These are phyloP conservation scores for Acrocephalus arundinaceus DNA, from an alignment of 2,113 vertebrate genomes.

Conservation along the genomic window DNA sequence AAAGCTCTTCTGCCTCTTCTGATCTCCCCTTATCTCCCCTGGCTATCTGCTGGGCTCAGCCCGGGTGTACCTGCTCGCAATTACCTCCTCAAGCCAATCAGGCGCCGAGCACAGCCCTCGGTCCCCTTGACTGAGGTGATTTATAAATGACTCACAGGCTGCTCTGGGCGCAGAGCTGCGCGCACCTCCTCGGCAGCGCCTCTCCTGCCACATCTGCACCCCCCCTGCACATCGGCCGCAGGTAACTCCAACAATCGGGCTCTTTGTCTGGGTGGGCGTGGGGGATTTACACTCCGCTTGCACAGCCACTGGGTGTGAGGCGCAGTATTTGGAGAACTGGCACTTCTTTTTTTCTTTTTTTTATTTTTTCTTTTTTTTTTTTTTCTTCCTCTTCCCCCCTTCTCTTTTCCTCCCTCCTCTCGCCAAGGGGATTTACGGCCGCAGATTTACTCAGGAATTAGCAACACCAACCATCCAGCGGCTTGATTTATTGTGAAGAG, in stretches of 20 bases:
- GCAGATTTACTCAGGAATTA: slow-evolving; percentile 60
- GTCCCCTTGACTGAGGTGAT: slow-evolving; percentile 77
- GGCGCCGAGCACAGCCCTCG: slow-evolving; percentile 71
- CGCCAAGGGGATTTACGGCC: slow-evolving; percentile 20
- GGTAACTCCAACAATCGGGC: slow-evolving; percentile 69
- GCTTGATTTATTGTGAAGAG: slow-evolving; percentile 43
- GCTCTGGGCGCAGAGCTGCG: slow-evolving; percentile 69
- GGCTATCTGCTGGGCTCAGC: slow-evolving; percentile 79
- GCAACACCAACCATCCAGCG: neutral
- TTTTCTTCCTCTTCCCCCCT: rapidly evolving
- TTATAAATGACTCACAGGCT: slow-evolving; percentile 82
- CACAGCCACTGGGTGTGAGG: slow-evolving; percentile 64
- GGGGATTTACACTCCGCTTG: slow-evolving; percentile 56
- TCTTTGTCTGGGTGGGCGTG: slow-evolving; percentile 71
- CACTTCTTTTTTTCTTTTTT: neutral
- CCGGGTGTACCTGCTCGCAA: slow-evolving; percentile 75
- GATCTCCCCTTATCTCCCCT: slow-evolving; percentile 76
- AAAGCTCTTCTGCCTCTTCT: slow-evolving; percentile 75
- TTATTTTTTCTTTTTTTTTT: neutral
- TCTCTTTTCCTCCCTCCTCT: neutral
- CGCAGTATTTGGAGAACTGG: slow-evolving; percentile 48
- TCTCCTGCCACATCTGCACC: slow-evolving; percentile 67
- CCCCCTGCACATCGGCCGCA: neutral
- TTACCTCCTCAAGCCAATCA: slow-evolving; percentile 79
- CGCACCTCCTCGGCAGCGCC: slow-evolving; percentile 66